Percentiles rank a stretch among this genome's conserved stretches.
These are phyloP conservation scores for Chaetogeoica ovagalla DNA, from an alignment of 2,888 invertebrate genomes.

Conservation along the genomic window DNA sequence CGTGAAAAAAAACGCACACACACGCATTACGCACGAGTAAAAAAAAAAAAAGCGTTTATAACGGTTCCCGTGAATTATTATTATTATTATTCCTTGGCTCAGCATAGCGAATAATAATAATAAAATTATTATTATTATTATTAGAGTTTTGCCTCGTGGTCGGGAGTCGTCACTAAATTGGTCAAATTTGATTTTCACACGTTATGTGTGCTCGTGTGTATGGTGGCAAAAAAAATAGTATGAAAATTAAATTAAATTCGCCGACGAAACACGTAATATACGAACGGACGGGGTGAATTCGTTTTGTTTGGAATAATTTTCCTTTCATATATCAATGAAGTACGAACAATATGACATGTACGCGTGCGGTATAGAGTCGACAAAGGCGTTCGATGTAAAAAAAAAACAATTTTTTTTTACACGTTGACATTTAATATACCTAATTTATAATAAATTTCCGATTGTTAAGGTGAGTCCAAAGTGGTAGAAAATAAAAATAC, in stretches of 20 bases:
- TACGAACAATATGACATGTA: no score
- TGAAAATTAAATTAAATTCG: neutral
- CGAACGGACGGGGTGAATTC: neutral
- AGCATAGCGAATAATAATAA: neutral
- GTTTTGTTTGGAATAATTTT: no score
- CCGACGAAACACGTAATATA: neutral
- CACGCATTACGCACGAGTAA: neutral
- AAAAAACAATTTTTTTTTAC: no score
- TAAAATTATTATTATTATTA: no score
- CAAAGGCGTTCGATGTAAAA: no score
- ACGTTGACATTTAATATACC: no score
- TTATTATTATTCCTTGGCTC: slow-evolving; percentile 8
- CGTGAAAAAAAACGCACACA: slow-evolving; percentile 9
- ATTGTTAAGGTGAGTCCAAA: no score
- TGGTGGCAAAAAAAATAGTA: neutral
- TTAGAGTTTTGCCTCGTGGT: neutral
- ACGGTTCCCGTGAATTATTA: neutral
- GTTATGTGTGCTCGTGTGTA: slow-evolving; percentile 8
- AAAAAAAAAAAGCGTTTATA: slow-evolving; percentile 4
- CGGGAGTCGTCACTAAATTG: slow-evolving; percentile 38
- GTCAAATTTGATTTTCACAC: slow-evolving; percentile 47
- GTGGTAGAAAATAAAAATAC: no score
- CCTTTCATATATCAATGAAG: no score
- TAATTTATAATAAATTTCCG: no score
- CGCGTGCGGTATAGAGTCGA: no score